Conservation (phyloP, 2,797 vertebrate genomes). For the Argentina silus region DNA sequence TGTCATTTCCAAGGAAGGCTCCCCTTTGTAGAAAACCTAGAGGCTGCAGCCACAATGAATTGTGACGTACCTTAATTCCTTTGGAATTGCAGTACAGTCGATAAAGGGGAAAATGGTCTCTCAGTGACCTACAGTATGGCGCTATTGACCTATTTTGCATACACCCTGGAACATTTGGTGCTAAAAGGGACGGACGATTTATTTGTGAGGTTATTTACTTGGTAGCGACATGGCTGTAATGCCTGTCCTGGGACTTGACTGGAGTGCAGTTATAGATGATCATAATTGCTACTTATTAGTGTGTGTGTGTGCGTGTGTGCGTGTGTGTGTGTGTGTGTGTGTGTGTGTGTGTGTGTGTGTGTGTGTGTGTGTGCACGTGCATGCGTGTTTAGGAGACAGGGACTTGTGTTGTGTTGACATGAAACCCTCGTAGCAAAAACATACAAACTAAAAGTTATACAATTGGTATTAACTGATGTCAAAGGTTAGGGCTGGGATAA, state of each 20-base stretch:
- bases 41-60: slow-evolving; percentile 73
- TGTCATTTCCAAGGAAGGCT: slow-evolving; percentile 76
- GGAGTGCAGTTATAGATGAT: slow-evolving; percentile 84
- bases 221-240: slow-evolving; percentile 67
- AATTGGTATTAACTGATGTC: no score
- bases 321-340: slow-evolving; percentile 29
- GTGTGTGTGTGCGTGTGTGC: slow-evolving; percentile 41
- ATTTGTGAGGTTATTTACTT: slow-evolving; percentile 81
- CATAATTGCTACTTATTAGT: slow-evolving; percentile 80
- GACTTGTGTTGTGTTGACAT: slow-evolving; percentile 10
- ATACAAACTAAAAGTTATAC: no score
- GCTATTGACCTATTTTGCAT: slow-evolving; percentile 84
- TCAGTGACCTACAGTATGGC: slow-evolving; percentile 79
- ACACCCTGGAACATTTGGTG: slow-evolving; percentile 77
- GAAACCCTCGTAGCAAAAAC: no score
- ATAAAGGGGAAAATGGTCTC: slow-evolving; percentile 76
- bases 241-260: slow-evolving; percentile 80
- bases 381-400: slow-evolving; percentile 15
- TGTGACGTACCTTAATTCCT: slow-evolving; percentile 81
- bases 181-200: slow-evolving; percentile 80
- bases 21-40: slow-evolving; percentile 71
- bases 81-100: slow-evolving; percentile 76
- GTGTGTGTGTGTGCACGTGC: slow-evolving; percentile 24
- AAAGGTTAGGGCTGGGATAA: not conserved
- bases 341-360: slow-evolving; percentile 20